Conservation (phyloP, 1,140 invertebrate species). For the Orius insidiosus region DNA sequence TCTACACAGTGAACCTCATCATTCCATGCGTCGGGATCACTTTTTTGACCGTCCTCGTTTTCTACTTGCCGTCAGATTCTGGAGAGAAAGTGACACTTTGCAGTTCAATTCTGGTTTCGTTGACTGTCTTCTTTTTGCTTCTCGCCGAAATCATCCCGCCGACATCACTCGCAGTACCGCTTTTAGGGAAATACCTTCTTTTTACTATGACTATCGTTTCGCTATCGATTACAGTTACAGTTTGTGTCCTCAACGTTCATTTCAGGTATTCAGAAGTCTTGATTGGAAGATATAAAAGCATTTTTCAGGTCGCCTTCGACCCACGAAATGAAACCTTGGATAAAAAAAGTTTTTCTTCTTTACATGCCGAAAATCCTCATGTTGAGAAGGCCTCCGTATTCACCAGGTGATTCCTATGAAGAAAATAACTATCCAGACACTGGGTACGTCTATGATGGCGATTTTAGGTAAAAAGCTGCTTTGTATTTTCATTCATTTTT, state of each 20-base stretch:
- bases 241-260: constrained; percentile 92
- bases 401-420: constrained; percentile 47
- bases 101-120: constrained; percentile 92
- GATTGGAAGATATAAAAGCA: too few relatives aligned
- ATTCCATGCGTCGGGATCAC: constrained; percentile 82
- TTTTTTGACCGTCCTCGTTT: constrained; percentile 86
- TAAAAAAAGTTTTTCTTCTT: constrained; percentile 71
- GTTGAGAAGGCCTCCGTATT: constrained; percentile 74
- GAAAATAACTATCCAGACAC: constrained; percentile 57
- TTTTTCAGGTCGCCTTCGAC: constrained; percentile 82
- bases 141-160: constrained; percentile 95
- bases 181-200: constrained; percentile 86
- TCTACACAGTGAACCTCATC: constrained; percentile 82
- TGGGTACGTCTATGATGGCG: constrained; percentile 20
- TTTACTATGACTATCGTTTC: constrained; percentile 98
- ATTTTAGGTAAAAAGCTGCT: constrained; percentile 19
- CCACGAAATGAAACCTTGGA: constrained; percentile 84
- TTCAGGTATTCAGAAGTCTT: constrained; percentile 59
- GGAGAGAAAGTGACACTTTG: constrained; percentile 89
- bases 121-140: constrained; percentile 96
- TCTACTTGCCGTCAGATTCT: constrained; percentile 88
- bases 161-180: constrained; percentile 89
- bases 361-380: constrained; percentile 75
- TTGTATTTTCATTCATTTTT: constrained; percentile 1
- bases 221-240: constrained; percentile 90